Conservation (phyloP, 2,888 invertebrate genomes). For the Eugnorisma glareosa region DNA sequence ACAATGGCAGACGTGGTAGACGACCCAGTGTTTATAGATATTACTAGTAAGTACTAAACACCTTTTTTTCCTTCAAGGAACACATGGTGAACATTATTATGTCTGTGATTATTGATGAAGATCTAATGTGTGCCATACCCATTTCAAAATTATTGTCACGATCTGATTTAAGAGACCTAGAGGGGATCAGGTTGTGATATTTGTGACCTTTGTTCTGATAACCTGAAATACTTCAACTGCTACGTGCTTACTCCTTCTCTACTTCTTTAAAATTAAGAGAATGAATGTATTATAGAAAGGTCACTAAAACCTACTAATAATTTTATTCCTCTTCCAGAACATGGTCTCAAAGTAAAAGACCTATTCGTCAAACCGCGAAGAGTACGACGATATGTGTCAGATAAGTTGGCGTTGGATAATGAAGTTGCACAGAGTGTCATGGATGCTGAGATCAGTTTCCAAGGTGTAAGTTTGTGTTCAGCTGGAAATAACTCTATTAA, state of each 20-base stretch:
- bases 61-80: background rate
- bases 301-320: background rate
- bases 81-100: no score
- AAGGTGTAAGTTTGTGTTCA: constrained; percentile 86
- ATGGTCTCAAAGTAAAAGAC: constrained; percentile 88
- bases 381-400: constrained; percentile 81
- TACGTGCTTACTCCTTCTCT: background rate
- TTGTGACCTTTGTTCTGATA: background rate
- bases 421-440: constrained; percentile 84
- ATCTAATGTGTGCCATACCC: background rate
- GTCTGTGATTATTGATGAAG: background rate
- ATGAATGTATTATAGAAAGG: background rate
- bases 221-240: background rate
- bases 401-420: constrained; percentile 78
- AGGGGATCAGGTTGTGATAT: background rate
- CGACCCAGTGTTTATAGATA: constrained; percentile 86
- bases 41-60: constrained; percentile 83
- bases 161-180: no score
- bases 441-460: constrained; percentile 85
- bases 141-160: background rate
- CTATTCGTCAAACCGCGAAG: constrained; percentile 86
- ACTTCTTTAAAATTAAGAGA: background rate
- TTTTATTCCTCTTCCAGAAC: constrained; percentile 79
- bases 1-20: constrained; percentile 90
- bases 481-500: constrained; percentile 36